These are phyloP conservation scores for Dolichallabes microphthalmus DNA, from an alignment of 2,113 vertebrate species.

Conservation along the genomic window DNA sequence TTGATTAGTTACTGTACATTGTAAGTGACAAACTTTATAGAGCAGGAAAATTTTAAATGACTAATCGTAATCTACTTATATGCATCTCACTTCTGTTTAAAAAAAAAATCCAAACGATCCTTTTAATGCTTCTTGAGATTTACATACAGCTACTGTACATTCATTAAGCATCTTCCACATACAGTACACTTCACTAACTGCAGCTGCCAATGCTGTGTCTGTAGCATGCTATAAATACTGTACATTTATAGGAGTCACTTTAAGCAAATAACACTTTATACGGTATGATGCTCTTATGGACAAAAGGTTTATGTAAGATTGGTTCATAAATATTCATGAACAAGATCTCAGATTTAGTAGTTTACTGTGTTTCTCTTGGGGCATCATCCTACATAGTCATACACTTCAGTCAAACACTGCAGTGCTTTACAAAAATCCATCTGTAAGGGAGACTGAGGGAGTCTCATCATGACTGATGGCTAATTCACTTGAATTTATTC, in stretches of 20 bases:
- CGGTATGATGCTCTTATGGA: not conserved
- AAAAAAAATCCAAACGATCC: no score
- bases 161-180: slow-evolving; percentile 41
- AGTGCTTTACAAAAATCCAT: not conserved
- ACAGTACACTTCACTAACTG: not conserved
- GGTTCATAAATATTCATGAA: not conserved
- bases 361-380: not conserved
- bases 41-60: no score
- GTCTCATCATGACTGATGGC: not conserved
- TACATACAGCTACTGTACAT: slow-evolving; percentile 22
- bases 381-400: not conserved
- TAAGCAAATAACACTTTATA: not conserved
- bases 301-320: not conserved
- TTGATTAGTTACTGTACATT: no score
- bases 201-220: not conserved
- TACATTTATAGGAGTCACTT: slow-evolving; percentile 12
- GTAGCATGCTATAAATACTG: not conserved
- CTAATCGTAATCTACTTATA: no score
- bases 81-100: no score
- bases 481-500: not conserved
- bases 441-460: not conserved
- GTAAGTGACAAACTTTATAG: no score
- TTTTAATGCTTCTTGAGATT: slow-evolving; percentile 36
- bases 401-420: not conserved
- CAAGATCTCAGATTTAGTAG: no score